Evolutionary conservation across 53 echinoderm and acorn worm species (phyloP), one percentile per base, ranked within the genome.

Genomic region (Paracentrotus lividus): DNA sequence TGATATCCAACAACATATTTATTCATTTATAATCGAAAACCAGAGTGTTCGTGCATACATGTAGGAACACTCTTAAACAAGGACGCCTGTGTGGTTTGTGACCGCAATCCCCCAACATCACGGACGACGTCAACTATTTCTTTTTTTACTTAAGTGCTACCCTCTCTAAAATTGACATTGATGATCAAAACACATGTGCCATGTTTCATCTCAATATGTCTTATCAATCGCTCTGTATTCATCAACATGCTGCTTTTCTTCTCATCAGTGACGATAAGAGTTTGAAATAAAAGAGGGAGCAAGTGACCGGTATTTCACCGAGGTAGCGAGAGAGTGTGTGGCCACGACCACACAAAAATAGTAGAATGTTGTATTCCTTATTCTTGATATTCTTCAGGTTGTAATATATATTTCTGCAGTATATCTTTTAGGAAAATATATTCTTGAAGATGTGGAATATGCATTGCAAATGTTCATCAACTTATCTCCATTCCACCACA

Each of bases 171-270:
- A 10, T n/a, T 45, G 81, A 81, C 81, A 47, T 45, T 81, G 81
- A 81, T 81, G 81, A 47, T 47, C 0, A 81, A 81, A 81, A 81
- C 81, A 81, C 26, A n/a, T 81, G 81, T 81, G 81, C 47, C 47
- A n/a, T 81, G 45, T 81, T 81, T 81, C 44, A 77, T 77, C 47
- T n/a, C n/a, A 47, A 9, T 26, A 81, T 81, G 81, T 81, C 81
- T 47, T 47, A 81, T 81, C 81, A 81, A 81, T 81, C 47, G 81
- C 45, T 45, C 7, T 81, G 45, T 45, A 81, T 81, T 81, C 81
- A 81, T 49, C 81, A 49, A 8, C 47, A 26, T 45, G 81, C 47
- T 4, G 10, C n/a, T 8, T 45, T 81, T 81, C n/a, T 81, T n/a
- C 47, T 43, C 81, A 81, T 47, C 81, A 24, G 16, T 27, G 33